Percentiles rank a stretch among this genome's conserved stretches.
Evolutionary conservation across 2,888 invertebrate genomes (phyloP).

Genomic region (Corbicula japonica): DNA sequence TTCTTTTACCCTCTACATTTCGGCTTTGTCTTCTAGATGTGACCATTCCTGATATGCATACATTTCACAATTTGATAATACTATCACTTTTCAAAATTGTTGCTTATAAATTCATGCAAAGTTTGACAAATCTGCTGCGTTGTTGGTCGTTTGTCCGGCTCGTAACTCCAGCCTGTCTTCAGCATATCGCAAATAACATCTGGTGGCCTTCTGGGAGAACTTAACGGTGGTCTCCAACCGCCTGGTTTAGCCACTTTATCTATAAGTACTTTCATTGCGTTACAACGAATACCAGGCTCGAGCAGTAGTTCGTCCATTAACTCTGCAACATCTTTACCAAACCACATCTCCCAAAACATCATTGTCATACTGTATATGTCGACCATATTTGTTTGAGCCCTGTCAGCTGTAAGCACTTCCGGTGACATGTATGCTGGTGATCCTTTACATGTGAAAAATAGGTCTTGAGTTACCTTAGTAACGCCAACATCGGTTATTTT

Average conservation of each 20-base stretch:
- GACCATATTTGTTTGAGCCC: constrained; percentile 70
- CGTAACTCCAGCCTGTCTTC: constrained; percentile 67
- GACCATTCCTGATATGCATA: too few relatives aligned
- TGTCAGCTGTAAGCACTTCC: constrained; percentile 71
- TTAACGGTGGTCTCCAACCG: constrained; percentile 75
- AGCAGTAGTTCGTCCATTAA: constrained; percentile 63
- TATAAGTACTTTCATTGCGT: constrained; percentile 52
- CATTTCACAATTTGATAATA: too few relatives aligned
- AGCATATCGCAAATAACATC: constrained; percentile 67
- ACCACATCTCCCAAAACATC: constrained; percentile 82
- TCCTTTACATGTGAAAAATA: constrained; percentile 72
- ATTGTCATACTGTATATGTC: constrained; percentile 75
- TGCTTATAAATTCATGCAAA: too few relatives aligned
- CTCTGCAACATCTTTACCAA: constrained; percentile 72
- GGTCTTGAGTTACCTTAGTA: constrained; percentile 73
- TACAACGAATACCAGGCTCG: constrained; percentile 36
- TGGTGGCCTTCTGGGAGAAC: constrained; percentile 67
- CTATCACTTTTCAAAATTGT: too few relatives aligned
- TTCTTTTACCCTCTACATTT: too few relatives aligned
- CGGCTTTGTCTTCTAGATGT: too few relatives aligned
- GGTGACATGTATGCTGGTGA: constrained; percentile 79
- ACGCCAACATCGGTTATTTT: constrained; percentile 80
- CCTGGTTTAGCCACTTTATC: constrained; percentile 49
- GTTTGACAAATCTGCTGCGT: too few relatives aligned
- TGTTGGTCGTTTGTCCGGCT: too few relatives aligned